phyloP scores from a whole-genome alignment of 2,113 vertebrate species.

The Felis catus region F.catus_Fca126_mat1.0 CM031419.1:212150501-212151000 shows the following conservation, averaged over 20 bases:
- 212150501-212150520: background rate
- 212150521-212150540: background rate
- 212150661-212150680: background rate
- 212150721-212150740: background rate
- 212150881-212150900: background rate
- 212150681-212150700: background rate
- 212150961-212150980: too few species aligned
- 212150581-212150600: background rate
- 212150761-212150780: background rate
- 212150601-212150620: slow-evolving; percentile 2
- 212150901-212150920: too few species aligned
- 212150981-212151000: too few species aligned
- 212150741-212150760: background rate
- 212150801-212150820: background rate
- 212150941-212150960: too few species aligned
- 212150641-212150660: background rate
- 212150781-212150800: background rate
- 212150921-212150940: too few species aligned
- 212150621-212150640: background rate
- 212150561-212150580: background rate
- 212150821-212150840: background rate
- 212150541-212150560: background rate
- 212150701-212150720: background rate
- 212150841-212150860: background rate
- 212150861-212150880: background rate